Conservation (phyloP, 1,140 invertebrate genomes). For the Apis florea region DNA sequence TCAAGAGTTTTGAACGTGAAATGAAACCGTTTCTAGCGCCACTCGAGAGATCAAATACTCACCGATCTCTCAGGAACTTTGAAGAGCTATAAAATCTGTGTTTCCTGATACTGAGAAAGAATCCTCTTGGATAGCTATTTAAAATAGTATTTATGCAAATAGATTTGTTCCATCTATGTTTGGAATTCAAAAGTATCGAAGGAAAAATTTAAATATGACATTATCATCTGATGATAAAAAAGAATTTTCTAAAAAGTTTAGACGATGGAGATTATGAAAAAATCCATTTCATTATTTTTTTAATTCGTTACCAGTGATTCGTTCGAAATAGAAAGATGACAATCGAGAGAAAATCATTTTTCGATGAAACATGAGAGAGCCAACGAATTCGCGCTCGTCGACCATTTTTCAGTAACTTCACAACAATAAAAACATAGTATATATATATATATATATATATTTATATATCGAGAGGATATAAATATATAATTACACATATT, state of each 20-base stretch:
- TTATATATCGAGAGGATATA: conserved; percentile 10
- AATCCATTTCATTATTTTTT: too few species aligned
- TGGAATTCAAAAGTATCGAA: too few species aligned
- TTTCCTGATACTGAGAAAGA: background rate
- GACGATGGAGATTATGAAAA: too few species aligned
- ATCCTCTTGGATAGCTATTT: too few species aligned
- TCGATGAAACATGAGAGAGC: conserved; percentile 38
- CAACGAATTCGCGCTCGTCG: conserved; percentile 14
- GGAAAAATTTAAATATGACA: too few species aligned
- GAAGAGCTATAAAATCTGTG: background rate
- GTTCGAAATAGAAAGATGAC: background rate
- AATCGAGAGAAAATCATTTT: background rate
- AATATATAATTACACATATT: conserved; percentile 58
- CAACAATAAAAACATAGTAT: conserved; percentile 67
- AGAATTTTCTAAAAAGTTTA: background rate
- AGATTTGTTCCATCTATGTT: too few species aligned
- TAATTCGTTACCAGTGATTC: background rate
- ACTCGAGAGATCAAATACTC: conserved; percentile 14
- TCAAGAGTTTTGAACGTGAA: conserved; percentile 9
- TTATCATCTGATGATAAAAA: too few species aligned
- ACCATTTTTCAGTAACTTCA: conserved; percentile 45
- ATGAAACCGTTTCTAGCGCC: background rate
- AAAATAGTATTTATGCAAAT: too few species aligned
- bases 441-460: conserved; percentile 42
- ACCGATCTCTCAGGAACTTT: background rate